These are phyloP conservation scores for Spodoptera litura DNA, from an alignment of 1,140 invertebrate species.

Conservation along the genomic window DNA sequence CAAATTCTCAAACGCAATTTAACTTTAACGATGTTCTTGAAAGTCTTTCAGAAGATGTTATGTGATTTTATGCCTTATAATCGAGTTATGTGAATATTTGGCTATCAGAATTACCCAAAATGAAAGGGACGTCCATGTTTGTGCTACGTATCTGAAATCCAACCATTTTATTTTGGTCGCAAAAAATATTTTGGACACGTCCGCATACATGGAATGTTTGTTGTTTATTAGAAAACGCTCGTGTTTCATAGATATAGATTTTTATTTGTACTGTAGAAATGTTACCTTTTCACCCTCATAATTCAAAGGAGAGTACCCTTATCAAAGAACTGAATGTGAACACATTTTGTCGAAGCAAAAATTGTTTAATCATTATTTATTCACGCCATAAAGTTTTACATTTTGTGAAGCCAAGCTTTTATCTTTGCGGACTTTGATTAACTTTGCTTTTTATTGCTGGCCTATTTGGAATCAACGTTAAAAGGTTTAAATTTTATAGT, in stretches of 20 bases:
- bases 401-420: conserved; percentile 13
- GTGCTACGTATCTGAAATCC: neutral
- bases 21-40: neutral
- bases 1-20: neutral
- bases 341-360: conserved; percentile 31
- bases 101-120: neutral
- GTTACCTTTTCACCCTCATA: conserved; percentile 40
- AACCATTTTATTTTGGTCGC: conserved; percentile 31
- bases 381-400: conserved; percentile 15
- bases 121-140: neutral
- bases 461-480: neutral
- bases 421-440: neutral
- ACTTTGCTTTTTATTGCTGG: neutral
- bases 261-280: conserved; percentile 45
- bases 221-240: conserved; percentile 47
- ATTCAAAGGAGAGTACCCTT: conserved; percentile 25
- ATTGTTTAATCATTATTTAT: conserved; percentile 35
- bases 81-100: too few relatives aligned
- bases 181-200: conserved; percentile 42
- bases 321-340: conserved; percentile 30
- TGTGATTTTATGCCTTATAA: too few relatives aligned
- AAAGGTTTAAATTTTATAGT: neutral
- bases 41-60: too few relatives aligned
- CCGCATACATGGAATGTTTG: conserved; percentile 24
- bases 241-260: conserved; percentile 38